phyloP scores from a whole-genome alignment of 2,113 vertebrate species.

The Casuarius casuarius region DNA sequence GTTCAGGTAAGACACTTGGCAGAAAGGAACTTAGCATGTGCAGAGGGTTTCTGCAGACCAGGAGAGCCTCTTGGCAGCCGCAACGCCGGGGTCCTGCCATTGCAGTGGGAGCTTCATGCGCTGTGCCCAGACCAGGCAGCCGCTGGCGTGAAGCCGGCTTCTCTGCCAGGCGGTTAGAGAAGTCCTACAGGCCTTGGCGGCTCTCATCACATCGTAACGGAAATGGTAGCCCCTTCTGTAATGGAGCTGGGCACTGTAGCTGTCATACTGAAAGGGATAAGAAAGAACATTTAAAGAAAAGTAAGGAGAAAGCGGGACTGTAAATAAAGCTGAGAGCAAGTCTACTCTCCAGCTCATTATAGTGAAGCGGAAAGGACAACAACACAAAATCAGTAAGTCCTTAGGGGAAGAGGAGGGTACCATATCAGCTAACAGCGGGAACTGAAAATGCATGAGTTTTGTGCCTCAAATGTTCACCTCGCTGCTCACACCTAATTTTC shows the following conservation, averaged over 20 bases:
- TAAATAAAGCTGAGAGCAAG: neutral
- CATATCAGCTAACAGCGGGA: neutral
- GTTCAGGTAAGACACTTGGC: neutral
- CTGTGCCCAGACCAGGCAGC: neutral
- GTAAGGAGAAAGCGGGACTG: neutral
- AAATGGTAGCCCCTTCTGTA: neutral
- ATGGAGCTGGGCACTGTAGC: neutral
- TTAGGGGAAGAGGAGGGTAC: neutral
- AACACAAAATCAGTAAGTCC: neutral
- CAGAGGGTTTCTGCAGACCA: neutral
- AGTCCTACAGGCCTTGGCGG: neutral
- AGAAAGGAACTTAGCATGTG: neutral
- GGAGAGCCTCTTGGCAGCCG: neutral
- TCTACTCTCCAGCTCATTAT: neutral
- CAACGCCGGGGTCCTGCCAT: neutral
- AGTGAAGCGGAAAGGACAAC: neutral
- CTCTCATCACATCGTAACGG: neutral
- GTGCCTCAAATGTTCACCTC: neutral
- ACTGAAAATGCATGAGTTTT: neutral
- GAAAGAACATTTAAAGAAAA: neutral
- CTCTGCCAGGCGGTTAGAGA: neutral
- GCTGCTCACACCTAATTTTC: neutral
- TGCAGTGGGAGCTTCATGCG: neutral
- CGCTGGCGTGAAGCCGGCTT: neutral
- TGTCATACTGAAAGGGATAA: neutral